Base-by-base conservation (phyloP, 1,140 invertebrate genomes). In the Dendrolimus punctatus region DNA sequence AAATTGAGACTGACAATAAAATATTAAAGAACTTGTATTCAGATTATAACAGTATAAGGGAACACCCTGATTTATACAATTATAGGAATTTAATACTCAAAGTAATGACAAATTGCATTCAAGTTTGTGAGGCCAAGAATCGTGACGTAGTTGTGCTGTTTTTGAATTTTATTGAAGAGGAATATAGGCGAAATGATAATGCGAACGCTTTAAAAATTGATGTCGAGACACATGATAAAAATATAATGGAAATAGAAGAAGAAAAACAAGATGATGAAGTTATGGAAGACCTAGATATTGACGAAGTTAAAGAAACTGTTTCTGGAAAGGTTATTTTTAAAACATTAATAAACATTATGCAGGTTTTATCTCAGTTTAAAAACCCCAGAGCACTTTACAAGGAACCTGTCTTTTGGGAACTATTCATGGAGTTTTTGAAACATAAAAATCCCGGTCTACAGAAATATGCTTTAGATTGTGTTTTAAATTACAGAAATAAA, bases 401-500 rank as follows among this genome's bases (percentile, higher is more conserved):
- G 58, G 94, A 96, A 80, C 78, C 91, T 5, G 91, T 95, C 64
- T 87, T 98, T 42, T 89, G 90, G 60, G 89, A 91, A 57, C 90
- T 96, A 37, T 97, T 94, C 71, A 82, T 93, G 60, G 92, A 96
- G 65, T 89, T 98, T 46, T 74, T 99, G 6, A 90, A 91, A 43
- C 92, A 95, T 51, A 93, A 92, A 67, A 94, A 95, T 83, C 66
- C 90, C 0, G 89, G 91, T 6, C 86, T 98, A 41, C 97, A 98
- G 76, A 96, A 94, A 75, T 89, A 91, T 52, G 94, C 96, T 0
- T 86, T 98, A 46, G 93, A 95, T 70, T 98, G 96, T 80, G 71
- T 98, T 5, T 87, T 96, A 53, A 92, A 92, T 5, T 98, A 97
- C 74, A 96, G 95, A 73, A 89, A 92, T 46, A 93, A 95, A 66